Percentiles rank a stretch among this genome's conserved stretches.
Evolutionary conservation across 2,888 invertebrate species (phyloP).

Genomic region (Anarsia innoxiella): DNA sequence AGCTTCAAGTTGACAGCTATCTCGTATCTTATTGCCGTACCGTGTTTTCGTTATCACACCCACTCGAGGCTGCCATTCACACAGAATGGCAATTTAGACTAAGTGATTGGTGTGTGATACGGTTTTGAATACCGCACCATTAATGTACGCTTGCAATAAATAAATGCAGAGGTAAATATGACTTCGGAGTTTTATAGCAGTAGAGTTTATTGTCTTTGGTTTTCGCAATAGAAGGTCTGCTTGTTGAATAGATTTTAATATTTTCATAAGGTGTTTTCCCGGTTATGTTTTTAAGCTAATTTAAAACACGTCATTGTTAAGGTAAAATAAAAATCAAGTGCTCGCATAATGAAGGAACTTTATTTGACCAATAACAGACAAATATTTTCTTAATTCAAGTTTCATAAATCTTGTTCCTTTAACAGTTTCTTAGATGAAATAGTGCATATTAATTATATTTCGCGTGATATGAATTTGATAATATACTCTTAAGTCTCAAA

Average conservation of each 20-base stretch:
- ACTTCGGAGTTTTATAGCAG: no score
- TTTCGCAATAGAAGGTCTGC: no score
- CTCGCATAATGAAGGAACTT: slow-evolving; percentile 64
- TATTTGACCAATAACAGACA: slow-evolving; percentile 68
- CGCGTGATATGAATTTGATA: slow-evolving; percentile 56
- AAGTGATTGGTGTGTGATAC: slow-evolving; percentile 20
- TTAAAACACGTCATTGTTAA: no score
- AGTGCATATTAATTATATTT: slow-evolving; percentile 52
- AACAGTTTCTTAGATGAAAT: slow-evolving; percentile 47
- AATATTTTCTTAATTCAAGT: slow-evolving; percentile 42
- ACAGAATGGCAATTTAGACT: slow-evolving; percentile 24
- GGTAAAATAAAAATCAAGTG: no score
- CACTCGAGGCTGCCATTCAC: slow-evolving; percentile 14
- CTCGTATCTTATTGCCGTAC: slow-evolving; percentile 21
- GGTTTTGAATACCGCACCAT: slow-evolving; percentile 8
- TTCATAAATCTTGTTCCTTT: slow-evolving; percentile 34
- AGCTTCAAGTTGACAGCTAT: slow-evolving; percentile 10
- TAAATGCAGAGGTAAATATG: no score
- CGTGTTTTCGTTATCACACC: slow-evolving; percentile 20
- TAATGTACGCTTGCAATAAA: neutral
- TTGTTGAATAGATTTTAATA: no score
- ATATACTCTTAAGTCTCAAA: slow-evolving; percentile 35
- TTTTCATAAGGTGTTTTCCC: no score
- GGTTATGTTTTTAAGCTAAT: no score
- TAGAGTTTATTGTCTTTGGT: no score